Base-by-base conservation (phyloP, 1,140 invertebrate genomes). In the Ceratitis capitata region DNA sequence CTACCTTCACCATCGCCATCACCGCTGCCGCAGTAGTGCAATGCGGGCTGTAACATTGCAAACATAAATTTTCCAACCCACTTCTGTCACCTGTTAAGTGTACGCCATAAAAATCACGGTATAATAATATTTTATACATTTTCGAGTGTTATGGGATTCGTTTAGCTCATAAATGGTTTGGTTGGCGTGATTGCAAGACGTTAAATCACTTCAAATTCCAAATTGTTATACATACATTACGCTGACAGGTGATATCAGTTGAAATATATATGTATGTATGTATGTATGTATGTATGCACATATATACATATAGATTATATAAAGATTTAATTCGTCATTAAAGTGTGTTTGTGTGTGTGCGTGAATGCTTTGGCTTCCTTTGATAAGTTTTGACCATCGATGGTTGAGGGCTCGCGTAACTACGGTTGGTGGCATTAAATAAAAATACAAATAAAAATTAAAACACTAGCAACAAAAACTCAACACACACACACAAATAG, bases 101-200 rank as follows among this genome's bases (percentile, higher is more conserved):
- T 56, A 74, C 86, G 87, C 89, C 89, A 90, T 90, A 90, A 90
- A 90, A 90, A 90, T 90, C 89, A 90, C 88, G 86, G 87, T 86
- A 82, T 64, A 58, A 64, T 78, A 29, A n/a, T 84, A 35, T 84
- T 42, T 49, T 84, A 87, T 58, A 85, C 64, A 58, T n/a, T 86
- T 64, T 89, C 89, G 88, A 91, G 89, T 91, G 29, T 85, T 91
- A 23, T 86, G 88, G 89, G 89, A 91, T 91, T 91, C 88, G 89
- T 89, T 91, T 90, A 91, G 87, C 88, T 78, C 89, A 89, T 91
- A 91, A 91, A 86, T 82, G 49, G 82, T 53, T 58, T 56, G 53
- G 74, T 58, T 56, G 53, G 35, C 49, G 53, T 84, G 83, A 84
- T 84, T 84, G 83, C 35, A 61, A 64, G 56, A 84, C 83, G 56